phyloP scores from a whole-genome alignment of 1,140 invertebrate genomes.

The Sinella curviseta region DNA sequence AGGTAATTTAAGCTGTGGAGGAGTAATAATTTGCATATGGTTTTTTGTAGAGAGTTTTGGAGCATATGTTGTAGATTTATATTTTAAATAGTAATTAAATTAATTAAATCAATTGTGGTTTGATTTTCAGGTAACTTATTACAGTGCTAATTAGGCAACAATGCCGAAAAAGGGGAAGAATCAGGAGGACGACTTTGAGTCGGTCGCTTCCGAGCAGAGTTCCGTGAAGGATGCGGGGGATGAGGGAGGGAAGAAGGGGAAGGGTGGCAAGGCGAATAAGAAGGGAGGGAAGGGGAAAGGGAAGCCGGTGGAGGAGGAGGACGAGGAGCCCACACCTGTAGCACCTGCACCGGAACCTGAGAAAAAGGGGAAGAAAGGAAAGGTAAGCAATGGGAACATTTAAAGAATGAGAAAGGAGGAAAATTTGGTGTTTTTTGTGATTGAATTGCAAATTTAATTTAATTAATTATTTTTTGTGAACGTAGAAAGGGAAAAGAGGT shows the following conservation, averaged over 20 bases:
- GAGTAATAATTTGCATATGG: too few relatives aligned
- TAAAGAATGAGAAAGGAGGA: neutral
- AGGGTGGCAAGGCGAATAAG: too few relatives aligned
- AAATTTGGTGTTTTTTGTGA: neutral
- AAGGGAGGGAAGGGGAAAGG: constrained; percentile 5
- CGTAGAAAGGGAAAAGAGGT: neutral
- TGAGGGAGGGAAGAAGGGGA: neutral
- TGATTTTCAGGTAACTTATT: too few relatives aligned
- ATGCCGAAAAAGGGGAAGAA: constrained; percentile 29
- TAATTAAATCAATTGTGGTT: too few relatives aligned
- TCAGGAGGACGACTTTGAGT: constrained; percentile 26
- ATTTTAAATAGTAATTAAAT: too few relatives aligned
- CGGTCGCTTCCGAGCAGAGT: constrained; percentile 10
- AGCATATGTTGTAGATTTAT: too few relatives aligned
- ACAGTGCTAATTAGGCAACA: too few relatives aligned
- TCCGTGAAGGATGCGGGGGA: constrained; percentile 9
- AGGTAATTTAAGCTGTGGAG: too few relatives aligned
- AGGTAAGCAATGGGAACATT: neutral
- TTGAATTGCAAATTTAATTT: neutral
- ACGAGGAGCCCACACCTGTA: constrained; percentile 5
- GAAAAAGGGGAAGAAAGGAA: neutral
- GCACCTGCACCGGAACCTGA: neutral
- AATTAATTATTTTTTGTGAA: neutral
- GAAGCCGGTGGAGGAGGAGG: neutral
- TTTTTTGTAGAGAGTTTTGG: too few relatives aligned